Evolutionary conservation across 2,113 vertebrate genomes (phyloP).

Genomic region (Mus pahari): DNA sequence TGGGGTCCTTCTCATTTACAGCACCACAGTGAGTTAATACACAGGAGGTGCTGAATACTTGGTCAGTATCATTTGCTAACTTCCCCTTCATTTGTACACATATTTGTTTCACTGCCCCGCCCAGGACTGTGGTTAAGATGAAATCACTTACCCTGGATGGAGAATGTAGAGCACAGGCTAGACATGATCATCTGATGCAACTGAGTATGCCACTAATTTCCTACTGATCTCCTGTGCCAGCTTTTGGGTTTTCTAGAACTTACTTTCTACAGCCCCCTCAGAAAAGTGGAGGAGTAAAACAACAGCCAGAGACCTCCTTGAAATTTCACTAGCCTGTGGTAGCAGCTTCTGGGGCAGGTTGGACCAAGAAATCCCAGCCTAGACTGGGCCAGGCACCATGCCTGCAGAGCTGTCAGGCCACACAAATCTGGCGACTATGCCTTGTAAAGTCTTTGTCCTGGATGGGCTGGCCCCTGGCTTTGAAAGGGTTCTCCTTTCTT

Average conservation of each 20-base stretch:
- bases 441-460: slow-evolving; percentile 47
- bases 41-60: too few species aligned
- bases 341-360: neutral
- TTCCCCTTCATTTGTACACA: neutral
- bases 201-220: neutral
- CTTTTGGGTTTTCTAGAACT: slow-evolving; percentile 55
- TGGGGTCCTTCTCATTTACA: neutral
- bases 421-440: fast-evolving
- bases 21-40: neutral
- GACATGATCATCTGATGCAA: neutral
- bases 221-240: neutral
- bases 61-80: neutral
- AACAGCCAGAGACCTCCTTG: slow-evolving; percentile 73
- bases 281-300: slow-evolving; percentile 45
- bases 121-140: neutral
- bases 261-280: neutral
- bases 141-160: neutral
- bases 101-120: neutral
- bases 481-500: neutral
- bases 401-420: fast-evolving
- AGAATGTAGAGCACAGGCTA: slow-evolving; percentile 9
- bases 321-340: neutral
- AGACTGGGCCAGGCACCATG: neutral
- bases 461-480: slow-evolving; percentile 26
- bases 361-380: neutral